A percentile compares a stretch with the other conserved stretches of the same genome.
Evolutionary conservation across 2,113 vertebrate species (phyloP).

Genomic region (Nymphicus hollandicus): DNA sequence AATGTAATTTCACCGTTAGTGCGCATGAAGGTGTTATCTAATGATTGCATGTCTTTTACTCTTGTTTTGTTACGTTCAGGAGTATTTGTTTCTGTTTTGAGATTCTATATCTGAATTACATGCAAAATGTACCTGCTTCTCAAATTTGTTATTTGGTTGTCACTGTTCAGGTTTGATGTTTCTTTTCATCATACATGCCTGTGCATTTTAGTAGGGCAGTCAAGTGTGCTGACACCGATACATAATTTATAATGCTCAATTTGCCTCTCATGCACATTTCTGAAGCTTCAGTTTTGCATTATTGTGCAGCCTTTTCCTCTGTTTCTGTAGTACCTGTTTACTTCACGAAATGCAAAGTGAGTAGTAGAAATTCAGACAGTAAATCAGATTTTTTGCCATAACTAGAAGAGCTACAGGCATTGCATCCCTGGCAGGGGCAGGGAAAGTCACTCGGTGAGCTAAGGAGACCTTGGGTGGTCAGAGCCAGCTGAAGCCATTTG

Average conservation of each 20-base stretch:
- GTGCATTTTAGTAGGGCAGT: background rate
- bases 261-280: background rate
- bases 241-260: background rate
- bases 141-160: background rate
- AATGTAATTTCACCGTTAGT: background rate
- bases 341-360: background rate
- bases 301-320: background rate
- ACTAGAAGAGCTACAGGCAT: background rate
- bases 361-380: background rate
- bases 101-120: background rate
- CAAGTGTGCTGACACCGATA: background rate
- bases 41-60: background rate
- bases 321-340: background rate
- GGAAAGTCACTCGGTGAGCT: background rate
- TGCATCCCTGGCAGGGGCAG: background rate
- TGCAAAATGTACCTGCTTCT: background rate
- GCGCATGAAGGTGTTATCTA: background rate
- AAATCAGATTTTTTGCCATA: background rate
- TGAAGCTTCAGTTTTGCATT: background rate
- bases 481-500: background rate
- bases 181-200: background rate
- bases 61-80: background rate
- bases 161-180: background rate
- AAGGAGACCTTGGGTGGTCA: background rate
- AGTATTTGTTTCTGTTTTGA: background rate